A percentile compares a stretch with the other conserved stretches of the same genome.
phyloP scores from a whole-genome alignment of 1,140 invertebrate species.

The Drosophila tsacasi region DNA sequence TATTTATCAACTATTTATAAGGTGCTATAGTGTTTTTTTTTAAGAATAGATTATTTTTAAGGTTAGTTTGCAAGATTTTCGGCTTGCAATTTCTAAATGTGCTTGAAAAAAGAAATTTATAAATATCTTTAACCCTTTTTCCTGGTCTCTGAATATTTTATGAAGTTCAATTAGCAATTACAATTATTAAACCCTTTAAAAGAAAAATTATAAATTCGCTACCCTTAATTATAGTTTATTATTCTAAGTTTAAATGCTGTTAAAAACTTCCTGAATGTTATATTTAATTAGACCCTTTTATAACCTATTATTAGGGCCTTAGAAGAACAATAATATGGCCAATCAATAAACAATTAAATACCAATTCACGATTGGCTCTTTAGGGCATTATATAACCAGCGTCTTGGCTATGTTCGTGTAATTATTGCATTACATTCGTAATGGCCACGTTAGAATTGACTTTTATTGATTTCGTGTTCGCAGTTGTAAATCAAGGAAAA shows the following conservation, averaged over 20 bases:
- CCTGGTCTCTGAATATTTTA: neutral
- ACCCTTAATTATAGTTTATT: neutral
- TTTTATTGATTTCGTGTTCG: conserved; percentile 72
- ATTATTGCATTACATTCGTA: conserved; percentile 72
- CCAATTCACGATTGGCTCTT: conserved; percentile 23
- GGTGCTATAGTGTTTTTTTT: too few species aligned
- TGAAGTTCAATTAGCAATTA: neutral
- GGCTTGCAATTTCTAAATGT: too few species aligned
- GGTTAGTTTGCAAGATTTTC: too few species aligned
- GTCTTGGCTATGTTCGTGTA: conserved; percentile 19
- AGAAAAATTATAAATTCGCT: neutral
- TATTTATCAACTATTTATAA: too few species aligned
- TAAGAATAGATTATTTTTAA: too few species aligned
- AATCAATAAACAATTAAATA: conserved; percentile 24
- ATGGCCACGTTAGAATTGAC: conserved; percentile 56
- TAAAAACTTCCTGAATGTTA: conserved; percentile 6
- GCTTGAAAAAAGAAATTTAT: too few species aligned
- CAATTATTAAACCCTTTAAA: too few species aligned
- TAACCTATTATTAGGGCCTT: neutral
- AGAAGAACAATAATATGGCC: conserved; percentile 8
- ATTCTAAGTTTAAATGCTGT: neutral
- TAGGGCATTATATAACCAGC: conserved; percentile 44
- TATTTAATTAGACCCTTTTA: neutral
- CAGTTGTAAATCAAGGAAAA: conserved; percentile 73
- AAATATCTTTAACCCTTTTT: neutral